phyloP scores from a whole-genome alignment of 1,140 invertebrate genomes.

The Caenorhabditis tropicalis region DNA sequence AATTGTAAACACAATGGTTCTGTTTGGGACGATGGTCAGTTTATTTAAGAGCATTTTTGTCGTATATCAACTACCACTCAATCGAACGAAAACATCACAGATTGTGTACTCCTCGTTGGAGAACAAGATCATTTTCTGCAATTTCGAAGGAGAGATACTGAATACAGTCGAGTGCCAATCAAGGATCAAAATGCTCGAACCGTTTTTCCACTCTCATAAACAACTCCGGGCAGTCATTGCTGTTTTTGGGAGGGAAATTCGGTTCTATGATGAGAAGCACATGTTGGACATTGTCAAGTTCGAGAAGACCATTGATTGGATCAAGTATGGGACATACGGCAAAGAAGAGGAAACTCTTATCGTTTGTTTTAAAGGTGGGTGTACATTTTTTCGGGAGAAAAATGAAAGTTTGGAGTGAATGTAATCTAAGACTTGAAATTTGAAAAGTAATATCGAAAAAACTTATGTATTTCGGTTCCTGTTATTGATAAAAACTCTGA shows the following conservation, averaged over 20 bases:
- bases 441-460: no score
- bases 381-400: no score
- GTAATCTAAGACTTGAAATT: no score
- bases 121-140: not conserved
- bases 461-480: no score
- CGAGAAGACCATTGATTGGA: constrained; percentile 35
- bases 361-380: constrained; percentile 35
- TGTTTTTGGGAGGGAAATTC: constrained; percentile 33
- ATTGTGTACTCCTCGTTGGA: not conserved
- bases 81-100: no score
- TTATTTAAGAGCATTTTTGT: constrained; percentile 19
- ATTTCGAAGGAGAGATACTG: constrained; percentile 18
- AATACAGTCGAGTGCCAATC: constrained; percentile 18
- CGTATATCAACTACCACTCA: no score
- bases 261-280: constrained; percentile 38
- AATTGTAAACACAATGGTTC: not conserved
- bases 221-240: constrained; percentile 46
- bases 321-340: constrained; percentile 49
- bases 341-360: constrained; percentile 41
- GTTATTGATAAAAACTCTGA: no score
- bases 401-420: no score
- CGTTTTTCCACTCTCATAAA: constrained; percentile 28
- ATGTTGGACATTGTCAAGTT: constrained; percentile 17
- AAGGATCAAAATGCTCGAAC: constrained; percentile 44
- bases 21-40: constrained; percentile 33